Conservation (phyloP, 1,140 invertebrate species). For the Drosophila lowei region DNA sequence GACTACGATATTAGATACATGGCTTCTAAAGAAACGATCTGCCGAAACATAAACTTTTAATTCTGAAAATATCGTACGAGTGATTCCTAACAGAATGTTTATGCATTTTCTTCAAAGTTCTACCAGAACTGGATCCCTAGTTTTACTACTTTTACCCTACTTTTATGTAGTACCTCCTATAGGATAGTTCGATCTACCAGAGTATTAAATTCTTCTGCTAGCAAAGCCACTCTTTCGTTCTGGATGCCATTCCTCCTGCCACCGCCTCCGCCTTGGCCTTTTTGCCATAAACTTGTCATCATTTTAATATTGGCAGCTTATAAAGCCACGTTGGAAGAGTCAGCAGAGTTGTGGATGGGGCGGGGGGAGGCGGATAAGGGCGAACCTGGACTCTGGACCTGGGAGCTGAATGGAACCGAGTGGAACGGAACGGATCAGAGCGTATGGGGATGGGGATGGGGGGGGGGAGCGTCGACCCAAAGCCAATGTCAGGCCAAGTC, state of each 20-base stretch:
- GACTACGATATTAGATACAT: too few relatives aligned
- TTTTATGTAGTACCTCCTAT: too few relatives aligned
- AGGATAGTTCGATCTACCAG: too few relatives aligned
- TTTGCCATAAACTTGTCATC: slow-evolving; percentile 78
- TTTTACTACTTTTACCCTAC: too few relatives aligned
- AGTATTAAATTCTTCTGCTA: too few relatives aligned
- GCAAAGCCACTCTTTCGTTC: too few relatives aligned
- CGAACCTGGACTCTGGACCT: background rate
- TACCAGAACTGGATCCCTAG: too few relatives aligned
- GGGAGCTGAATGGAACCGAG: slow-evolving; percentile 18
- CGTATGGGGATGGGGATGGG: background rate
- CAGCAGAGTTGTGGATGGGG: background rate
- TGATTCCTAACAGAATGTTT: too few relatives aligned
- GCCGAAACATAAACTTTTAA: too few relatives aligned
- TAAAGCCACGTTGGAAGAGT: slow-evolving; percentile 70
- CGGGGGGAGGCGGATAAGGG: background rate
- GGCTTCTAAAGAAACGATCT: too few relatives aligned
- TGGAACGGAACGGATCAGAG: slow-evolving; percentile 4
- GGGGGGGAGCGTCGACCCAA: slow-evolving; percentile 45
- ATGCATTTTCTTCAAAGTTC: too few relatives aligned
- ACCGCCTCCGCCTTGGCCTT: slow-evolving; percentile 35
- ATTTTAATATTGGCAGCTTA: slow-evolving; percentile 82
- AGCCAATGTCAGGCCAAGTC: slow-evolving; percentile 78
- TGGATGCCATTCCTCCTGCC: background rate
- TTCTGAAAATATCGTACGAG: too few relatives aligned